Evolutionary conservation across 2,113 vertebrate genomes (phyloP), one percentile per base, ranked within the genome.

Genomic region (Pagrus major): DNA sequence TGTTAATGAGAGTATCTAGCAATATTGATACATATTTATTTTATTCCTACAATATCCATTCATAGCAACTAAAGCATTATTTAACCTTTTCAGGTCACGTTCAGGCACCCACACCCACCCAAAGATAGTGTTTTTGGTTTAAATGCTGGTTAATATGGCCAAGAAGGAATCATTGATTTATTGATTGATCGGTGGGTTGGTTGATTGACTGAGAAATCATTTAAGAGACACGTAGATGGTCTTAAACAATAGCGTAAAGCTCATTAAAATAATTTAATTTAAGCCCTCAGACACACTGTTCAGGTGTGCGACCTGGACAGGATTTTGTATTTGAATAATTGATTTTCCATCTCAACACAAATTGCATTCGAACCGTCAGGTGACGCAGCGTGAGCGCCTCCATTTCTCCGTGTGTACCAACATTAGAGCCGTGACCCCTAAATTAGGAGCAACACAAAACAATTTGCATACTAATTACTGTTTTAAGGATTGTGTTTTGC

Each of bases 391-490:
- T 31, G 64, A 81, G 70, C 63, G 25, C 58, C 56, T 54, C 42
- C n/a, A 33, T 83, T 86, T 51, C 54, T 80, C 70, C 2, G 7
- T 20, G 54, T 76, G 76, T 66, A 69, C 64, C 72, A 25, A 72
- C 55, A 76, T 76, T 64, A 69, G 49, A 78, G 74, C 67, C 71
- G 16, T 31, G 76, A 85, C 70, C 73, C 71, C 27, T 15, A 83
- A 81, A 88, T 84, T 82, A 85, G 86, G 33, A 88, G 76, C 72
- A 37, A 85, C 80, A 82, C 75, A 49, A 77, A 86, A 77, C 87
- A 84, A 92, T 93, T 91, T 92, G 80, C 88, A 89, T 91, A 71
- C 89, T 93, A 89, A 91, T 91, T 72, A 89, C 58, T 9, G 59
- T 76, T 91, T 78, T 79, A 74, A 65, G 77, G 63, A 81, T 74